Percentiles rank a stretch among this genome's conserved stretches.
phyloP scores from a whole-genome alignment of 2,113 vertebrate genomes.

The Centropus bengalensis region DNA sequence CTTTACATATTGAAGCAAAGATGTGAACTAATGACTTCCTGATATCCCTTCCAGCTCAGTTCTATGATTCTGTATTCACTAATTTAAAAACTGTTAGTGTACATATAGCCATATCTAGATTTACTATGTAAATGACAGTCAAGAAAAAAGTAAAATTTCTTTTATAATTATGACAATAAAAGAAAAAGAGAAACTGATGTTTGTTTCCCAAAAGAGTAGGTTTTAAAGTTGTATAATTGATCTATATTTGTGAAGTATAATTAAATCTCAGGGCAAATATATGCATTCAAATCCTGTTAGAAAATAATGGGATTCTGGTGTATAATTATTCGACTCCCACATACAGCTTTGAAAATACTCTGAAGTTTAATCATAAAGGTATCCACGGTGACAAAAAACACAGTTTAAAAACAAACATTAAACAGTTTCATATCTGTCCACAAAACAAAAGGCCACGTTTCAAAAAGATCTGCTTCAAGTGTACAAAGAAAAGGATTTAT shows the following conservation, averaged over 20 bases:
- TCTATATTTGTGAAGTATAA: constrained; percentile 34
- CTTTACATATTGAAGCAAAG: not conserved
- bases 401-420: constrained; percentile 24
- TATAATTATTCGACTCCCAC: constrained; percentile 19
- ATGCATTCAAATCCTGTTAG: constrained; percentile 32
- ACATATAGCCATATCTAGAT: not conserved
- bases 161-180: not conserved
- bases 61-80: not conserved
- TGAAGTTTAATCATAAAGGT: constrained; percentile 23
- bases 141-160: not conserved
- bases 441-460: not conserved
- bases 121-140: not conserved
- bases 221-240: constrained; percentile 45
- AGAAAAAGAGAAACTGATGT: constrained; percentile 3
- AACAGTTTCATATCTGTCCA: constrained; percentile 1
- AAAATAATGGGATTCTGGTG: constrained; percentile 34
- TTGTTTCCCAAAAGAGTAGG: constrained; percentile 13
- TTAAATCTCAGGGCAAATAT: constrained; percentile 44
- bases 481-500: not conserved
- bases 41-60: not conserved
- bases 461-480: not conserved
- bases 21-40: not conserved
- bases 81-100: not conserved
- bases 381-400: not conserved
- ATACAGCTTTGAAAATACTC: constrained; percentile 37